phyloP scores from a whole-genome alignment of 2,113 vertebrate genomes.

The Oenanthe oenanthe region DNA sequence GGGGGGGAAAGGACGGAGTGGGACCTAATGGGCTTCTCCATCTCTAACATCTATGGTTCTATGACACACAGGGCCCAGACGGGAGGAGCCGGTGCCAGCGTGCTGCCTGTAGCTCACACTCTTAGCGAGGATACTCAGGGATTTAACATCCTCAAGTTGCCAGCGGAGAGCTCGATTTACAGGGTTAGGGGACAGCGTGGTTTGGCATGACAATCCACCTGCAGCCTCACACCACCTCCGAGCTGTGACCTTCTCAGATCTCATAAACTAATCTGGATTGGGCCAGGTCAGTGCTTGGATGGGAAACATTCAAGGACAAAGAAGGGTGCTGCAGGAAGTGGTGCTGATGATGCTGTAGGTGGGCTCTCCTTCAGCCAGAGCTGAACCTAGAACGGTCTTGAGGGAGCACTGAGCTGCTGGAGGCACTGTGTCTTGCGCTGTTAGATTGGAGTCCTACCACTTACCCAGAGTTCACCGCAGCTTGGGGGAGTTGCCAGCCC shows the following conservation, averaged over 20 bases:
- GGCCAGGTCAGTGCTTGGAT: slow-evolving; percentile 68
- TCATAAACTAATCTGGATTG: slow-evolving; percentile 64
- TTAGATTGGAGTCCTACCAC: slow-evolving; percentile 21
- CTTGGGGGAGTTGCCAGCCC: slow-evolving; percentile 26
- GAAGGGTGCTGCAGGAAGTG: slow-evolving; percentile 62
- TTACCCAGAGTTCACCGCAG: background rate
- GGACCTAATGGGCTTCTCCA: slow-evolving; percentile 59
- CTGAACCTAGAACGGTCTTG: slow-evolving; percentile 16
- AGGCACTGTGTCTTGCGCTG: background rate
- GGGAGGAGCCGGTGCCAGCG: slow-evolving; percentile 64
- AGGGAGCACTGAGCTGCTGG: slow-evolving; percentile 26
- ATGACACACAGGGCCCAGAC: slow-evolving; percentile 71
- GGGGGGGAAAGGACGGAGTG: slow-evolving; percentile 51
- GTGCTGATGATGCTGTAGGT: slow-evolving; percentile 65
- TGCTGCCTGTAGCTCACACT: slow-evolving; percentile 62
- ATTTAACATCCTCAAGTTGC: slow-evolving; percentile 66
- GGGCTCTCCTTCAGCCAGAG: slow-evolving; percentile 59
- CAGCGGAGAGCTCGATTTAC: slow-evolving; percentile 56
- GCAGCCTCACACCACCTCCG: slow-evolving; percentile 56
- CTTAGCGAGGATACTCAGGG: slow-evolving; percentile 62
- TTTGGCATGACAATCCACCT: slow-evolving; percentile 65
- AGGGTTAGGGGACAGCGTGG: slow-evolving; percentile 64
- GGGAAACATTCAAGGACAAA: slow-evolving; percentile 58
- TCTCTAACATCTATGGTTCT: slow-evolving; percentile 74
- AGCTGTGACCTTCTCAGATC: slow-evolving; percentile 62